These are phyloP conservation scores for Semicossyphus pulcher DNA, from an alignment of 2,113 vertebrate species.

Conservation along the genomic window DNA sequence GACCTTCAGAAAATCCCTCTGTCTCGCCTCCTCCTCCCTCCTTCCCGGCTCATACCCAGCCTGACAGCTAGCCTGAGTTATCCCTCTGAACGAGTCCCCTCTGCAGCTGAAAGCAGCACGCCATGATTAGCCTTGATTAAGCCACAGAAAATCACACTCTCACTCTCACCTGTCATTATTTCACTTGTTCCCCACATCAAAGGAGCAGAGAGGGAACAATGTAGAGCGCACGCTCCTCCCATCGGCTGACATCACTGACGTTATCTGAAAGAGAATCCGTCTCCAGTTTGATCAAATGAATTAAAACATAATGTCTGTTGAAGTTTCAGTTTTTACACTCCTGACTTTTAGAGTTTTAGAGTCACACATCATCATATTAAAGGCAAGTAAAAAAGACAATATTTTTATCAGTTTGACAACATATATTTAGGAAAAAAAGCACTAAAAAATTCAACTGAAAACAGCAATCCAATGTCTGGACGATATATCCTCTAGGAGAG, in stretches of 20 bases:
- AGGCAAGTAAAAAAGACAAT: no score
- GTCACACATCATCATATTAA: no score
- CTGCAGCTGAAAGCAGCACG: background rate
- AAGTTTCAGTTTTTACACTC: background rate
- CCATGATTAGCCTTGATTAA: slow-evolving; percentile 8
- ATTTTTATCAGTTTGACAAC: no score
- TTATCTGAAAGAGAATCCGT: background rate
- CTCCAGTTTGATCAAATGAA: background rate
- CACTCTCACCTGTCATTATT: slow-evolving; percentile 2
- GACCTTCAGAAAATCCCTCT: background rate
- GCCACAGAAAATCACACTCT: background rate
- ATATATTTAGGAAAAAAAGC: no score
- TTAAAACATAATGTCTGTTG: background rate
- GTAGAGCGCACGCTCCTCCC: background rate
- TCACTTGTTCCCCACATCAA: slow-evolving; percentile 8
- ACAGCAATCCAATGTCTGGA: no score
- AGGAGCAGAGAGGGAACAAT: slow-evolving; percentile 11
- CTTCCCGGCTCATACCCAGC: no score
- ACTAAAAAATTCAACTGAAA: no score
- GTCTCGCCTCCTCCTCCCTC: background rate
- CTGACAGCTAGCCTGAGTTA: background rate
- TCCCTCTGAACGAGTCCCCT: background rate
- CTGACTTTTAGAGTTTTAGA: no score
- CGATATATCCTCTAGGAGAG: no score
- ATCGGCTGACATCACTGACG: background rate